Base-by-base conservation (phyloP, 2,888 invertebrate genomes). In the Heteropelma amictum region DNA sequence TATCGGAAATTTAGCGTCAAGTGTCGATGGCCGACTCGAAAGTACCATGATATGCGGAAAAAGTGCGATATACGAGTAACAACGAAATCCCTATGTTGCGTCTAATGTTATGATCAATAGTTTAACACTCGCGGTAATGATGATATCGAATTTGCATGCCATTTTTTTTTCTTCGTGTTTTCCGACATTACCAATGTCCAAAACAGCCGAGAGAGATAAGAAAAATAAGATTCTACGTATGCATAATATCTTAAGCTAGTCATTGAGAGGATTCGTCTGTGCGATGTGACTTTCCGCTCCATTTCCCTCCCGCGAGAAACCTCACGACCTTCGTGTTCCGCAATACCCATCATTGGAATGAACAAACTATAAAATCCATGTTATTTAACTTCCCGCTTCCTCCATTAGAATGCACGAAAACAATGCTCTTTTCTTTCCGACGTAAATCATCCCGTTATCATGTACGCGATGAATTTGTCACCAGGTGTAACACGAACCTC, bases 181-280 rank as follows among this genome's bases (percentile, higher is more conserved):
- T 35, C 1, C 14, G 35, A 21, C 7, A 35, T 35, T 56, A 72
- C 45, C 65, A 45, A 72, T 70, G 19, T 40, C 56, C 69, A 58
- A 38, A 76, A 56, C 56, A 65, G 47, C 35, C 23, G 47, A 68
- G 38, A 56, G 6, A 10, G 38, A 51, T 51, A 56, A 54, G 45
- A 56, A 63, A 51, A 61, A 42, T 42, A 60, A 67, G 54, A 79
- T 81, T 83, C 77, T 80, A 81, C 82, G 80, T 83, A 82, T 82
- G 83, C 85, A 86, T 86, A 84, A 86, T 86, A 86, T 81, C 79
- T 81, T 83, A 84, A 84, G 83, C 86, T 85, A 86, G 86, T 86
- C 86, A 86, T 83, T 83, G 80, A 82, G 77, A 79, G 79, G 78
- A 81, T 84, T 79, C 82, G 81, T 82, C 80, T 78, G 80, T 78